Conservation (phyloP, 2,113 vertebrate genomes). For the Colossoma macropomum region DNA sequence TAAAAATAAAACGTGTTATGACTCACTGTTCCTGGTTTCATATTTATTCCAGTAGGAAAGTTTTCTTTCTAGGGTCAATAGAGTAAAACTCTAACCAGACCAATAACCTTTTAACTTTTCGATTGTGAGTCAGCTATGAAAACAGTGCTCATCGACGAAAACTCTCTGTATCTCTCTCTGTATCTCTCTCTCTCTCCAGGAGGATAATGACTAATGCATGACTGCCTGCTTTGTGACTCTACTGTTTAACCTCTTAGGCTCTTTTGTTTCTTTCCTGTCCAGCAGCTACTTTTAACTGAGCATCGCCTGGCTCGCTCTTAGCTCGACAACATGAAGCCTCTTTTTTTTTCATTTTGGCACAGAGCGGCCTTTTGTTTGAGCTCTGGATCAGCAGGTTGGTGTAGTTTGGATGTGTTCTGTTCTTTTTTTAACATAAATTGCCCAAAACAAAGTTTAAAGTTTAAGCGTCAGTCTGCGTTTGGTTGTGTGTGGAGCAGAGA, state of each 20-base stretch:
- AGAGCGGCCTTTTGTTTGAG: neutral
- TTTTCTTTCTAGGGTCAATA: neutral
- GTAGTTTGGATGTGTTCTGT: neutral
- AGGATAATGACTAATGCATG: neutral
- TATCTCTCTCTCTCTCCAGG: neutral
- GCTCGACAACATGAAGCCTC: neutral
- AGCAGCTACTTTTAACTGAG: neutral
- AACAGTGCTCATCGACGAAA: neutral
- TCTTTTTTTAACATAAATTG: neutral
- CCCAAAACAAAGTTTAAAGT: neutral
- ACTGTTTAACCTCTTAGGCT: neutral
- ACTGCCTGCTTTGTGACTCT: neutral
- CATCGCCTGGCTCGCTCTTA: neutral
- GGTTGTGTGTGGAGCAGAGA: slow-evolving; percentile 1
- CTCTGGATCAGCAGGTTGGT: neutral
- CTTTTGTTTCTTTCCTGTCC: neutral
- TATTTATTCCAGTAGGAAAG: neutral
- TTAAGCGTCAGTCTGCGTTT: neutral
- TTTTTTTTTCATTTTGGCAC: neutral
- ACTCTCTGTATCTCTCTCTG: no score
- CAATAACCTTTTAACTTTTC: neutral
- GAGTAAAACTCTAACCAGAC: neutral
- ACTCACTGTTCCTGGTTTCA: neutral
- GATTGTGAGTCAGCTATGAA: neutral
- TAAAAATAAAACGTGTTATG: no score